Conservation (phyloP, 2,113 vertebrate genomes). For the Xerus inauris region DNA sequence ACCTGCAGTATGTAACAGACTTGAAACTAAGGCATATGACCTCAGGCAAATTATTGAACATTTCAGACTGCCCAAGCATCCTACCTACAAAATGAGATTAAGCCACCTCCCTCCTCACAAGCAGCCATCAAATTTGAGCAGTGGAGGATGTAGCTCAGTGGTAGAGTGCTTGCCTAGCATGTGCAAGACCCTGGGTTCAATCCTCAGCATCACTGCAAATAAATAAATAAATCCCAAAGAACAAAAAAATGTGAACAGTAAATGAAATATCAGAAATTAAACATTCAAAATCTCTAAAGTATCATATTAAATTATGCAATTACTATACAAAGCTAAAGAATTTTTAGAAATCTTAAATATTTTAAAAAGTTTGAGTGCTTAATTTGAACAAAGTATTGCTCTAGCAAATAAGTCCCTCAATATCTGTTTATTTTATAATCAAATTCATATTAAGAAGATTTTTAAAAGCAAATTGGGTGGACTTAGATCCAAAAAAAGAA, state of each 20-base stretch:
- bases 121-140: not conserved
- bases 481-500: slow-evolving; percentile 44
- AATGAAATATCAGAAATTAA: slow-evolving; percentile 53
- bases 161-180: too few relatives aligned
- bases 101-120: not conserved
- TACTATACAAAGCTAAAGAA: not conserved
- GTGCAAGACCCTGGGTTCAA: too few relatives aligned
- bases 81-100: not conserved
- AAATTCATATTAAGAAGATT: not conserved
- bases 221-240: too few relatives aligned
- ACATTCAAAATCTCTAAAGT: slow-evolving; percentile 33
- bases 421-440: slow-evolving; percentile 44
- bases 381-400: slow-evolving; percentile 2
- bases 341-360: not conserved
- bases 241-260: not conserved
- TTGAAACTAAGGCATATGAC: slow-evolving; percentile 1
- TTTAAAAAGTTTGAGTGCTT: not conserved
- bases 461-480: slow-evolving; percentile 41
- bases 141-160: too few relatives aligned
- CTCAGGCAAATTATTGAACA: slow-evolving; percentile 43
- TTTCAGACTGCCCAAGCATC: slow-evolving; percentile 41
- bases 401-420: not conserved
- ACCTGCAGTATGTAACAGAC: not conserved
- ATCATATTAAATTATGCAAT: slow-evolving; percentile 13
- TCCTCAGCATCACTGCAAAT: too few relatives aligned